Evolutionary conservation across 2,888 invertebrate species (phyloP), one percentile per base, ranked within the genome.

Genomic region (Aspidiotus rigidus): DNA sequence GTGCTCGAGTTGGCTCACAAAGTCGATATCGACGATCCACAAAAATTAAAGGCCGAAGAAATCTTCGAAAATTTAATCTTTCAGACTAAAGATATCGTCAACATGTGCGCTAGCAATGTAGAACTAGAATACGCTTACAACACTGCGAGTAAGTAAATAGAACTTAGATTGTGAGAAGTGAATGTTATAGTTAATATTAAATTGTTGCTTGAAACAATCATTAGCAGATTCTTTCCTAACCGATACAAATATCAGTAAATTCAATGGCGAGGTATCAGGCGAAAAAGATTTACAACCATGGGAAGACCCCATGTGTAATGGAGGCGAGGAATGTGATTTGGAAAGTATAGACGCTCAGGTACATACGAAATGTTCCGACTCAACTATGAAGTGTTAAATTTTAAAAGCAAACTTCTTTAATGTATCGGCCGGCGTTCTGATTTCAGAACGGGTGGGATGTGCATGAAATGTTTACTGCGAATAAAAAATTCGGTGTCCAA

Each of bases 381-480:
- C 28, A 5, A 28, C 28, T 28, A 1, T 28, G 28, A 28, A 28
- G 28, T 28, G 28, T 28, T 1, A 28, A 28, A 28, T 28, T 1
- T 28, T 3, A 28, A 28, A 28, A 28, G 2, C 28, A 28, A 28
- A 28, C 28, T 28, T 28, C 28, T 28, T 28, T 5, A 28, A 3
- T 28, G 28, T 28, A n/a, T n/a, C n/a, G n/a, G n/a, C n/a, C n/a
- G n/a, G 28, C 5, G 5, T 28, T 49, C 61, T 70, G 28, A 69
- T 74, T 74, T 67, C 73, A 80, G 79, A 94, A 94, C 81, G 97
- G 97, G 71, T 98, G 98, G 97, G 93, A 95, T 81, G 89, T 90
- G 2, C 87, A 89, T 78, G 96, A 97, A 74, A 98, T 98, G 97
- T 98, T 98, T 80, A 84, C 88, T 73, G 91, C 88, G 78, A 97